phyloP scores from a whole-genome alignment of 2,113 vertebrate genomes.

The Papio anubis region DNA sequence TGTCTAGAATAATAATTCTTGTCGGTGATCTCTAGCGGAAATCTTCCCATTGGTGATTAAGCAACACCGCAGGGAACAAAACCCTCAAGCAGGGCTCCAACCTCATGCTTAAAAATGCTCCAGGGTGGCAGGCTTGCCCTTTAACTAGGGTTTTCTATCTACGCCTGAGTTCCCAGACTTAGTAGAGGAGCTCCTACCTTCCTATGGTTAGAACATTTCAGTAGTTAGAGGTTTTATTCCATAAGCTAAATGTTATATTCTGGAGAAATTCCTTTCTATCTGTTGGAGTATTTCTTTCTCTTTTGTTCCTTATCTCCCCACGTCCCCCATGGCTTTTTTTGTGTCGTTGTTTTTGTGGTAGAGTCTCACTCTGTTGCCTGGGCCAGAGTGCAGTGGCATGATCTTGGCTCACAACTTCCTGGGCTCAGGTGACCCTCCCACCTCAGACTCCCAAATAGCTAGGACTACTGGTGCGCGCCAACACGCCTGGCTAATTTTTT shows the following conservation, averaged over 20 bases:
- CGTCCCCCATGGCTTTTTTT: neutral
- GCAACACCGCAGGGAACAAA: neutral
- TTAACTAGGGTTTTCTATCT: neutral
- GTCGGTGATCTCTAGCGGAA: neutral
- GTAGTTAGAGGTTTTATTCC: neutral
- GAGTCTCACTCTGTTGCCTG: neutral
- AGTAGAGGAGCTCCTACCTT: neutral
- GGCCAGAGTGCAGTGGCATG: neutral
- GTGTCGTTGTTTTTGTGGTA: neutral
- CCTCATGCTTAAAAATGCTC: neutral
- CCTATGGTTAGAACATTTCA: neutral
- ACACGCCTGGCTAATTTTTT: neutral
- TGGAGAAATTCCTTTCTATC: neutral
- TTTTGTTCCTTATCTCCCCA: neutral
- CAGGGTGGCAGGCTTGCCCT: neutral
- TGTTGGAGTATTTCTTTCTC: neutral
- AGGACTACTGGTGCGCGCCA: neutral
- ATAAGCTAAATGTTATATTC: neutral
- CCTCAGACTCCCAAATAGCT: neutral
- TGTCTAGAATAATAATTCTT: slow-evolving; percentile 39
- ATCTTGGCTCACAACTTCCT: neutral
- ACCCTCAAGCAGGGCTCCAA: neutral
- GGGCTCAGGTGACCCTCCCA: neutral
- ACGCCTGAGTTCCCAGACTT: neutral
- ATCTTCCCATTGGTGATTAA: neutral